Evolutionary conservation across 2,113 vertebrate genomes (phyloP).

Genomic region (Tyrannus savana): DNA sequence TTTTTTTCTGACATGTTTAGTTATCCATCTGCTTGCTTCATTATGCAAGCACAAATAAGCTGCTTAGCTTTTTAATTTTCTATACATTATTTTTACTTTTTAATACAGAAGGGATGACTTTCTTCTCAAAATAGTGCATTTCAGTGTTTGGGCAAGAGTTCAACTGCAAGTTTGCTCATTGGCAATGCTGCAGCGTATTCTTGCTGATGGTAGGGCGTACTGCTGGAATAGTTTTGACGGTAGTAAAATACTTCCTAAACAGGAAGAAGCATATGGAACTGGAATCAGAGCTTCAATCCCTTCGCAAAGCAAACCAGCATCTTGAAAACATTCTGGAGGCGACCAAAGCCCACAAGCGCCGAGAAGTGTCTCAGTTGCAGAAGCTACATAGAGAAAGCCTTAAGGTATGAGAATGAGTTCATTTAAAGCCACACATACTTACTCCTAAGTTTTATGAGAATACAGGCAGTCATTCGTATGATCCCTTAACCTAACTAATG

Average conservation of each 20-base stretch:
- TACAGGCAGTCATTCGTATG: not conserved
- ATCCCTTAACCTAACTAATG: not conserved
- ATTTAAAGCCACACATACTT: not conserved
- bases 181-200: not conserved
- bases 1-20: conserved; percentile 31
- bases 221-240: not conserved
- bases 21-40: conserved; percentile 30
- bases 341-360: conserved; percentile 87
- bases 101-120: not conserved
- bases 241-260: conserved; percentile 21
- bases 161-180: not conserved
- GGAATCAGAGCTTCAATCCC: conserved; percentile 90
- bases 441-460: not conserved
- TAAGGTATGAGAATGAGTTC: conserved; percentile 77
- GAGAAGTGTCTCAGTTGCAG: conserved; percentile 90
- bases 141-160: not conserved
- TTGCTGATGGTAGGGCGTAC: not conserved
- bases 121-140: conserved; percentile 1
- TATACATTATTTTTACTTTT: not conserved
- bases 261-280: conserved; percentile 90
- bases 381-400: conserved; percentile 90
- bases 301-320: conserved; percentile 89
- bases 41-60: conserved; percentile 42
- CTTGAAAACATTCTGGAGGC: conserved; percentile 95
- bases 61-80: not conserved